Conservation (phyloP, 2,888 invertebrate genomes). For the Tiliacea citrago region DNA sequence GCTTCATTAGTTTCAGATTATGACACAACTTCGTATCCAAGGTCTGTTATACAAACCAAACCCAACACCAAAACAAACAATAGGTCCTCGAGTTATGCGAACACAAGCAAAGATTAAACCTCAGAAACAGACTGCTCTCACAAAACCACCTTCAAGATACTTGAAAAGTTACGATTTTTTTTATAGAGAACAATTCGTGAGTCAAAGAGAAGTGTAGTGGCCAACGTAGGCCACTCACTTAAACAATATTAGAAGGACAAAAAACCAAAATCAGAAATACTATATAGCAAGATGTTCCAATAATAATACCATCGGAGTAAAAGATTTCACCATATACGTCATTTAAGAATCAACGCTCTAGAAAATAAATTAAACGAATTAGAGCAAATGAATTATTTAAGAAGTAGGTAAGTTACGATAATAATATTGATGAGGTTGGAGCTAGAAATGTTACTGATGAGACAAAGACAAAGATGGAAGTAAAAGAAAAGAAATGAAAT, state of each 20-base stretch:
- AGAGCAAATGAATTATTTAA: not conserved
- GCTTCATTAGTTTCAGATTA: too few species aligned
- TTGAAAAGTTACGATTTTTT: too few species aligned
- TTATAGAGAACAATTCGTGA: too few species aligned
- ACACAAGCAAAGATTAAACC: not conserved
- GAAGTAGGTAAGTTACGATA: not conserved
- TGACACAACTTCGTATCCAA: not conserved
- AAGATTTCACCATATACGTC: not conserved
- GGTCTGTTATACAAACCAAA: not conserved
- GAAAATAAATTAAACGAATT: slow-evolving; percentile 12
- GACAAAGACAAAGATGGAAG: not conserved
- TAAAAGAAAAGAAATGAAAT: not conserved
- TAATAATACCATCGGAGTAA: not conserved
- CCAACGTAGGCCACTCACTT: not conserved
- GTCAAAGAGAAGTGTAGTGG: too few species aligned
- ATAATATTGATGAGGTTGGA: not conserved
- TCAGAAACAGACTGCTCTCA: not conserved
- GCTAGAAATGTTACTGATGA: slow-evolving; percentile 1
- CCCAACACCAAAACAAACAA: not conserved
- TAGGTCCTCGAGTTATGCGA: not conserved
- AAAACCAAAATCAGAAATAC: not conserved
- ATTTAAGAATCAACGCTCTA: not conserved
- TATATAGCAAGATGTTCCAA: not conserved
- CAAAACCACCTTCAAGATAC: not conserved
- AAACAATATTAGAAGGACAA: not conserved